A percentile compares a stretch with the other conserved stretches of the same genome.
Evolutionary conservation across 2,888 invertebrate species (phyloP).

Genomic region (Plutella xylostella): DNA sequence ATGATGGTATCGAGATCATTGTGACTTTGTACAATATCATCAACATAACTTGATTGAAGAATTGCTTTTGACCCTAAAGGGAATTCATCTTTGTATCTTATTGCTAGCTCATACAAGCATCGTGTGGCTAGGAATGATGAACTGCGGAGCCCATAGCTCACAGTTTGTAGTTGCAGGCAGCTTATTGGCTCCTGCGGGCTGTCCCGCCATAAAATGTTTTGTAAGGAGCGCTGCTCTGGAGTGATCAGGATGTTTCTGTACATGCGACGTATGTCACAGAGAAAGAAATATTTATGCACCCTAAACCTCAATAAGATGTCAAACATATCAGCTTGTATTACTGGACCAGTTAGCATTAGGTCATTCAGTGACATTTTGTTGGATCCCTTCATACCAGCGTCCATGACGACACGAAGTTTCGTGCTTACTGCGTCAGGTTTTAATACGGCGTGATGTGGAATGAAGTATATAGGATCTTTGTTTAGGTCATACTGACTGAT

Average conservation of each 20-base stretch:
- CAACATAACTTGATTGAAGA: constrained; percentile 11
- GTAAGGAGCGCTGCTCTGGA: constrained; percentile 7
- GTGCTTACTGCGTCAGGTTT: constrained; percentile 7
- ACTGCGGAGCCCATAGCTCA: not conserved
- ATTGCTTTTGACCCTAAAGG: constrained; percentile 10
- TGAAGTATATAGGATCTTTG: constrained; percentile 8
- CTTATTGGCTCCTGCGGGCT: not conserved
- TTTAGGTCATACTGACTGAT: constrained; percentile 6
- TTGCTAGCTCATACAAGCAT: not conserved
- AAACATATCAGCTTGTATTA: constrained; percentile 16
- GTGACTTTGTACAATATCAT: constrained; percentile 5
- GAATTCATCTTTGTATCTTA: not conserved
- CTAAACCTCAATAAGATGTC: constrained; percentile 17
- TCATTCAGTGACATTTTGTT: constrained; percentile 13
- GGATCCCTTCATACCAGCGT: constrained; percentile 5
- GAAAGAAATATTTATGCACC: constrained; percentile 11
- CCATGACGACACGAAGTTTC: constrained; percentile 4
- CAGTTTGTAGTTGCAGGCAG: not conserved
- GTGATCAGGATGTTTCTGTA: constrained; percentile 12
- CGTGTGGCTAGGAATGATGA: not conserved
- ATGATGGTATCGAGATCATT: not conserved
- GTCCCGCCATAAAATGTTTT: not conserved
- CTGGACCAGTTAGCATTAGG: constrained; percentile 10
- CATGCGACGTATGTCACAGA: constrained; percentile 18
- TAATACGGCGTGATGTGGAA: constrained; percentile 13